Evolutionary conservation across 2,888 invertebrate species (phyloP).

Genomic region (Autographa pulchrina): DNA sequence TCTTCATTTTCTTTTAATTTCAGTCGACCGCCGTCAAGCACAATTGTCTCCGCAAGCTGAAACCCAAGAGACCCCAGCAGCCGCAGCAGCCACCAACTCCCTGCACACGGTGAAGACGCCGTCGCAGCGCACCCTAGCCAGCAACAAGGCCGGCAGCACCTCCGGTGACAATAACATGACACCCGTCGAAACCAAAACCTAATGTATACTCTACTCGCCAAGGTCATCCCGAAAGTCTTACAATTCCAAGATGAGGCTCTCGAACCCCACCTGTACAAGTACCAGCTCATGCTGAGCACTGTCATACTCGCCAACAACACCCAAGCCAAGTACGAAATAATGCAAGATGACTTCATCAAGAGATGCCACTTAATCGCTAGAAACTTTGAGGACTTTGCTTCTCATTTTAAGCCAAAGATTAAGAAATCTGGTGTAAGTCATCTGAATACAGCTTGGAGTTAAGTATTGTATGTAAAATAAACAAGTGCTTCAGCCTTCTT

Average conservation of each 20-base stretch:
- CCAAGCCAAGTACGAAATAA: slow-evolving; percentile 27
- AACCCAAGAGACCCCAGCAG: slow-evolving; percentile 5
- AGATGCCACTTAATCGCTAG: slow-evolving; percentile 22
- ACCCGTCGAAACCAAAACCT: not conserved
- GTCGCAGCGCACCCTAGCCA: slow-evolving; percentile 21
- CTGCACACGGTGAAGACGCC: slow-evolving; percentile 22
- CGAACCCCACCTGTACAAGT: slow-evolving; percentile 28
- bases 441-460: not conserved
- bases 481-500: not conserved
- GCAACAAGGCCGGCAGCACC: slow-evolving; percentile 15
- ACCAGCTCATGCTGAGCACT: slow-evolving; percentile 29
- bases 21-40: slow-evolving; percentile 58
- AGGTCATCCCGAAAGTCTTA: slow-evolving; percentile 29
- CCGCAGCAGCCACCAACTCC: slow-evolving; percentile 3
- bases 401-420: not conserved
- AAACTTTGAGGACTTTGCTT: slow-evolving; percentile 7
- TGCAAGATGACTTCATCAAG: slow-evolving; percentile 12
- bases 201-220: slow-evolving; percentile 34
- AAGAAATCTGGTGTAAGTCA: not conserved
- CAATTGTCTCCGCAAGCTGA: slow-evolving; percentile 23
- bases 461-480: not conserved
- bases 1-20: slow-evolving; percentile 1
- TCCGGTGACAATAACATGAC: not conserved
- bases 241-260: slow-evolving; percentile 20
- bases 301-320: slow-evolving; percentile 34